Evolutionary conservation across 2,797 vertebrate species (phyloP).

Genomic region (Chloroceryle inda): DNA sequence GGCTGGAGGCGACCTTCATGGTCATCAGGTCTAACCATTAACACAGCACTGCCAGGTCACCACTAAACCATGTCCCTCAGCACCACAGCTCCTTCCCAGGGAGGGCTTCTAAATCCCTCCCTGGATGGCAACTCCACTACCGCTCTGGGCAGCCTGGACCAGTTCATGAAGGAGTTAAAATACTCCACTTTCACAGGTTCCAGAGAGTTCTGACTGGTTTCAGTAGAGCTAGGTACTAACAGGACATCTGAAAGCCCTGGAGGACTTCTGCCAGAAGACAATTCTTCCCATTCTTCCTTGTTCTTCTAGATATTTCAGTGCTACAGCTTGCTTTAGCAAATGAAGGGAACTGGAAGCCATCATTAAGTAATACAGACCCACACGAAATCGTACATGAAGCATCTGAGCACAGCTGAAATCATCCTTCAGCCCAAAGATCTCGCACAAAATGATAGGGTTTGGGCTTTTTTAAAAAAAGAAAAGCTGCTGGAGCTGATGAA

Average conservation of each 20-base stretch:
- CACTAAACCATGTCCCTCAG: neutral
- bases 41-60: neutral
- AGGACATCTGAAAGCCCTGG: neutral
- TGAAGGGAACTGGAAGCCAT: neutral
- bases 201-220: neutral
- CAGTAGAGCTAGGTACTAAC: neutral
- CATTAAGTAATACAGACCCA: neutral
- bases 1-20: neutral
- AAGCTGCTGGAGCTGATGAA: neutral
- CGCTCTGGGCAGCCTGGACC: neutral
- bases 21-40: too few relatives aligned
- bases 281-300: neutral
- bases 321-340: neutral
- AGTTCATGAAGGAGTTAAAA: neutral
- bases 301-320: neutral
- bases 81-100: neutral
- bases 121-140: neutral
- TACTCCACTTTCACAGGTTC: neutral
- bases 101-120: neutral
- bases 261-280: neutral
- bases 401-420: neutral
- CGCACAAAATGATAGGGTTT: neutral
- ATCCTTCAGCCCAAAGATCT: neutral
- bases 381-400: neutral
- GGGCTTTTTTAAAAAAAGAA: too few relatives aligned